Conservation (phyloP, 2,113 vertebrate genomes). For the Lasiurus borealis region DNA sequence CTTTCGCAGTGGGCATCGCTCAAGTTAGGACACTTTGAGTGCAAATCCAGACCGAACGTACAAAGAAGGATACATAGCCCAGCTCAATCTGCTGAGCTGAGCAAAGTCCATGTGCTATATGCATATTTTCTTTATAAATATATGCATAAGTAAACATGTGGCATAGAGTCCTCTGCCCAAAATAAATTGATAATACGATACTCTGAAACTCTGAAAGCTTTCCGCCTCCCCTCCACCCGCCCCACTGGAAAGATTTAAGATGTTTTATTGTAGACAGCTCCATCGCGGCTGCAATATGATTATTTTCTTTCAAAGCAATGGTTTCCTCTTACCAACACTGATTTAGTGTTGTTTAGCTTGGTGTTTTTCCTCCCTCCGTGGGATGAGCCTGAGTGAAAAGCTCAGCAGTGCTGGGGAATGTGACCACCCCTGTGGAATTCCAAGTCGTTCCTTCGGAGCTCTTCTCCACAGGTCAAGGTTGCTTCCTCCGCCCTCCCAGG, state of each 20-base stretch:
- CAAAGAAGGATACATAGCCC: background rate
- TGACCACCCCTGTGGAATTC: background rate
- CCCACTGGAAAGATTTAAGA: constrained; percentile 19
- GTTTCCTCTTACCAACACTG: constrained; percentile 57
- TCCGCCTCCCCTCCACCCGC: background rate
- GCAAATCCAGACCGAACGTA: constrained; percentile 31
- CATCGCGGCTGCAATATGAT: background rate
- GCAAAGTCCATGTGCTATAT: background rate
- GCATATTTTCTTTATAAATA: constrained; percentile 1
- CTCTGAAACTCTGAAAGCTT: constrained; percentile 26
- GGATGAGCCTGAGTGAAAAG: background rate
- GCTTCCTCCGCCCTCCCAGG: constrained; percentile 66
- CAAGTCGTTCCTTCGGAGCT: background rate
- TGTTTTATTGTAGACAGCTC: background rate
- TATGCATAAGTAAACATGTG: background rate
- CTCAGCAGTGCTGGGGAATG: background rate
- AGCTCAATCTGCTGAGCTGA: background rate
- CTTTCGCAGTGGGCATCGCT: background rate
- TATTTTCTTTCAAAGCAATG: constrained; percentile 65
- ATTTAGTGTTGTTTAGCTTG: constrained; percentile 58
- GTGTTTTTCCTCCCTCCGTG: background rate
- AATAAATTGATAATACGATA: background rate
- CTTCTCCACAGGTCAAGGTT: constrained; percentile 25
- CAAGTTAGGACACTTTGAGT: background rate
- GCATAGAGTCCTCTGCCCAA: background rate